Evolutionary conservation across 2,113 vertebrate genomes (phyloP).

Genomic region (Hemiscyllium ocellatum): DNA sequence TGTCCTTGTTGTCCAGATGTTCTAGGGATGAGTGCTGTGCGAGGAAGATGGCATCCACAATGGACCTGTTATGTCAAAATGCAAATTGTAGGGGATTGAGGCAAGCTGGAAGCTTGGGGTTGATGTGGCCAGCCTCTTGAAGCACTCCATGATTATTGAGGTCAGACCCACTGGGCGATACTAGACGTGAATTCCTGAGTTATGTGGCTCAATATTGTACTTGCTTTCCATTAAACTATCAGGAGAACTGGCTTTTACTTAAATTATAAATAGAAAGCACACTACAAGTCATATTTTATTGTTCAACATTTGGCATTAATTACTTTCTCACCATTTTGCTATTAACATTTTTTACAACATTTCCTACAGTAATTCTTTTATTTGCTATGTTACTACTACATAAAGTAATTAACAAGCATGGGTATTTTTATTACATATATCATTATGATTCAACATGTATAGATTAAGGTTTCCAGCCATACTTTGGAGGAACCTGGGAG

Average conservation of each 20-base stretch:
- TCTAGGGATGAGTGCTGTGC: too few relatives aligned
- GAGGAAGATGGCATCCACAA: too few relatives aligned
- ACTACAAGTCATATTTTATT: not conserved
- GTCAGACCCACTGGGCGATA: not conserved
- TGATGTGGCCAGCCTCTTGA: too few relatives aligned
- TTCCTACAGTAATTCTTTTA: not conserved
- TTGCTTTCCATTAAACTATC: not conserved
- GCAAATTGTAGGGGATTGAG: too few relatives aligned
- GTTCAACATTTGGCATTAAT: not conserved
- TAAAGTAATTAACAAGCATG: not conserved
- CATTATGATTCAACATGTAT: not conserved
- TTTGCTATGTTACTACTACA: not conserved
- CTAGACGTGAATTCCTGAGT: not conserved
- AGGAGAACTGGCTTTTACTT: not conserved
- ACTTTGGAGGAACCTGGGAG: not conserved
- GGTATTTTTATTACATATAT: not conserved
- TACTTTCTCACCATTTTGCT: not conserved
- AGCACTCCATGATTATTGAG: too few relatives aligned
- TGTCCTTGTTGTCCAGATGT: too few relatives aligned
- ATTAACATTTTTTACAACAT: not conserved
- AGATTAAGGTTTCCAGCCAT: not conserved
- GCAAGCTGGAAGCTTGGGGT: too few relatives aligned
- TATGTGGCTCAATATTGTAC: not conserved
- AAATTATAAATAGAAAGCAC: not conserved
- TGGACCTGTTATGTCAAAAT: too few relatives aligned